Percentiles rank a stretch among this genome's conserved stretches.
Evolutionary conservation across 2,797 vertebrate species (phyloP).

Genomic region (Melanotaenia parkinsoni): DNA sequence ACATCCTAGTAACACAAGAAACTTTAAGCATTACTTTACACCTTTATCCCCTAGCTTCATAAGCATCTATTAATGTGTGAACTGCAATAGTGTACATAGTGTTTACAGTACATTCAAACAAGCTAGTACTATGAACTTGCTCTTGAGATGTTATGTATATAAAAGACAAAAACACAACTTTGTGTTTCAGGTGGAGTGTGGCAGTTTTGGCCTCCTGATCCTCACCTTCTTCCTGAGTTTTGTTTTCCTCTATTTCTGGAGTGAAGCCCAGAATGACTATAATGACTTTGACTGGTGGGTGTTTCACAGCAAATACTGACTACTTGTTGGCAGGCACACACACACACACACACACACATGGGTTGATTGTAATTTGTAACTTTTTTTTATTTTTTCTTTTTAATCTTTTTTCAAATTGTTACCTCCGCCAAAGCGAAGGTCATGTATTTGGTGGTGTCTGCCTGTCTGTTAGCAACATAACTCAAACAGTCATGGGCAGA

Average conservation of each 20-base stretch:
- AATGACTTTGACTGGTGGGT: constrained; percentile 92
- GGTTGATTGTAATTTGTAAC: not conserved
- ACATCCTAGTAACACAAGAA: not conserved
- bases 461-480: no score
- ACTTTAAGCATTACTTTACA: not conserved
- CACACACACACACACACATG: not conserved
- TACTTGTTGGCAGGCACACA: not conserved
- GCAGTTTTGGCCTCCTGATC: constrained; percentile 85
- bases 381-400: not conserved
- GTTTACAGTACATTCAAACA: not conserved
- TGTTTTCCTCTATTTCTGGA: constrained; percentile 90
- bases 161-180: not conserved
- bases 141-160: not conserved
- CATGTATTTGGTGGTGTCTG: no score
- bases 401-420: no score
- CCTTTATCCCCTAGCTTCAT: not conserved
- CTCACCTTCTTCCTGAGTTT: constrained; percentile 86
- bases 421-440: no score
- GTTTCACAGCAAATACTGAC: not conserved
- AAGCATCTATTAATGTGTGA: not conserved
- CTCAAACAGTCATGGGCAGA: no score
- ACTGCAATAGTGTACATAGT: not conserved
- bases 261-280: constrained; percentile 92
- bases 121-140: no score
- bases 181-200: constrained; percentile 83